Percentiles rank a stretch among this genome's conserved stretches.
phyloP scores from a whole-genome alignment of 2,113 vertebrate genomes.

The Sminthopsis crassicaudata region DNA sequence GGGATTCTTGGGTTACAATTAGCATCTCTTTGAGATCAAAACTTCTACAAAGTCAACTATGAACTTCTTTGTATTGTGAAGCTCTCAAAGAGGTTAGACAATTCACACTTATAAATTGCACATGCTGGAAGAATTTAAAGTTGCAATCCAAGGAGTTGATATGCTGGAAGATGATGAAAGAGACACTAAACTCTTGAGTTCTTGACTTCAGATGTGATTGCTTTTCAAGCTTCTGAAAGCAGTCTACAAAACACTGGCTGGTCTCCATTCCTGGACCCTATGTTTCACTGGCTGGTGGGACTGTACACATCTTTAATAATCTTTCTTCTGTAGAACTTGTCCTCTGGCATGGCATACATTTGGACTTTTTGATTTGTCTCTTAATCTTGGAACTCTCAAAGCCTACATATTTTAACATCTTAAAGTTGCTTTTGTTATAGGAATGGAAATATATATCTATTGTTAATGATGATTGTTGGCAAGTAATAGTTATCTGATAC shows the following conservation, averaged over 20 bases:
- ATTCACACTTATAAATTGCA: slow-evolving; percentile 75
- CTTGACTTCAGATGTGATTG: slow-evolving; percentile 60
- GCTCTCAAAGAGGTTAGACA: slow-evolving; percentile 77
- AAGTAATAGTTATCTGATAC: slow-evolving; percentile 84
- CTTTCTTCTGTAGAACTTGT: slow-evolving; percentile 80
- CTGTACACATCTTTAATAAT: slow-evolving; percentile 76
- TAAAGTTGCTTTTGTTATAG: slow-evolving; percentile 84
- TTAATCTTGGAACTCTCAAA: slow-evolving; percentile 80
- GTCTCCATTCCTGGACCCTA: slow-evolving; percentile 67
- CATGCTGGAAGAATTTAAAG: slow-evolving; percentile 75
- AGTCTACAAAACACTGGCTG: slow-evolving; percentile 69
- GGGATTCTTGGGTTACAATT: slow-evolving; percentile 73
- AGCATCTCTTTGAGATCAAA: slow-evolving; percentile 77
- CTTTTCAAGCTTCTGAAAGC: slow-evolving; percentile 76
- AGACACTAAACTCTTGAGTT: slow-evolving; percentile 63
- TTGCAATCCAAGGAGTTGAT: slow-evolving; percentile 61
- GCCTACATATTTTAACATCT: slow-evolving; percentile 83
- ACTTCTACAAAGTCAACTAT: slow-evolving; percentile 75
- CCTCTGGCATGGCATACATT: slow-evolving; percentile 81
- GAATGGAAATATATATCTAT: slow-evolving; percentile 87
- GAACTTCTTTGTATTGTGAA: slow-evolving; percentile 77
- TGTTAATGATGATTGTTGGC: slow-evolving; percentile 86
- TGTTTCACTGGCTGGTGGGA: slow-evolving; percentile 74
- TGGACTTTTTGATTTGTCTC: slow-evolving; percentile 84
- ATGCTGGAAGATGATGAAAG: slow-evolving; percentile 70